Evolutionary conservation across 35 echinoderm and acorn worm genomes (phyloP).

Genomic region (Amphiura filiformis): DNA sequence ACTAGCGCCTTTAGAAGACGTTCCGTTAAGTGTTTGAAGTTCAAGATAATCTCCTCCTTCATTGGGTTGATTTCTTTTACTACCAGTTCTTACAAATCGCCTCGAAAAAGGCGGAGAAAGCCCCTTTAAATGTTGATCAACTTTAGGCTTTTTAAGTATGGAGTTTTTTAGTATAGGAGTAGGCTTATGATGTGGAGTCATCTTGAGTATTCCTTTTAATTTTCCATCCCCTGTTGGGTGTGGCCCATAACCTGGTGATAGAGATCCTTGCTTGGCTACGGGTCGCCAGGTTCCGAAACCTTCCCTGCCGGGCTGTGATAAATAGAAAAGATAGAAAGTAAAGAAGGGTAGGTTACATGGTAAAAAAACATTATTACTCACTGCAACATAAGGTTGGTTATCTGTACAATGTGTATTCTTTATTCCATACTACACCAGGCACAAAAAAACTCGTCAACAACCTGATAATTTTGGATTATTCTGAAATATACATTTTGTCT

Average conservation of each 20-base stretch:
- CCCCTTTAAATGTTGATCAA: background rate
- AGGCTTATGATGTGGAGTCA: background rate
- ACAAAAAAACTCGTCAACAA: too few relatives aligned
- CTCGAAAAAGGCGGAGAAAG: background rate
- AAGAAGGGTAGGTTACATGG: background rate
- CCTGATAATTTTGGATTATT: too few relatives aligned
- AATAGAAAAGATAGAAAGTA: background rate
- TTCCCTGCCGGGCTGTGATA: background rate
- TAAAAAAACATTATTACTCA: background rate
- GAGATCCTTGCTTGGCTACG: conserved; percentile 17
- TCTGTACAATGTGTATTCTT: too few relatives aligned
- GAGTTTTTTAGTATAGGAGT: background rate
- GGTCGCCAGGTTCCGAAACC: conserved; percentile 34
- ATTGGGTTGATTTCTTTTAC: background rate
- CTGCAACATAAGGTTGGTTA: too few relatives aligned
- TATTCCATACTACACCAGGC: too few relatives aligned
- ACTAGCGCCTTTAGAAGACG: background rate
- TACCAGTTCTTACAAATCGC: background rate
- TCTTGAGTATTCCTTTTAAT: conserved; percentile 7
- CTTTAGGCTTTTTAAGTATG: background rate
- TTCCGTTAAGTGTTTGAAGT: background rate
- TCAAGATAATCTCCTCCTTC: background rate
- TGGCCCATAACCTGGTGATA: background rate
- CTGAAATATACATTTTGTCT: too few relatives aligned
- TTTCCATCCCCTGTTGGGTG: background rate